Evolutionary conservation across 2,113 vertebrate genomes (phyloP).

Genomic region (Heteronetta atricapilla): DNA sequence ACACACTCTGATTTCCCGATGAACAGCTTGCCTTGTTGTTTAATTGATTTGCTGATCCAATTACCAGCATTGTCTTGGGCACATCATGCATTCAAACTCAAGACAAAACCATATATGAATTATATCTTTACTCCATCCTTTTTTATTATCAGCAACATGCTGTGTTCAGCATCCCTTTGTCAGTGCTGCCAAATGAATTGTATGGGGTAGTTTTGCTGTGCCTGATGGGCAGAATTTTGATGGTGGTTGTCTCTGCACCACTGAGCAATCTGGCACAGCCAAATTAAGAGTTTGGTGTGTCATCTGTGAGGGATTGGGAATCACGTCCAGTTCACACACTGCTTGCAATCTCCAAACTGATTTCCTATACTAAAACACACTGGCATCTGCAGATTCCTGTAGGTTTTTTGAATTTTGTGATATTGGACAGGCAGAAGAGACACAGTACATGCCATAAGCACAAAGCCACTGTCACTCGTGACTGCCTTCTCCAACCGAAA

Average conservation of each 20-base stretch:
- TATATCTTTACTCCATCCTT: background rate
- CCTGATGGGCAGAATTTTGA: background rate
- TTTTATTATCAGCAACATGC: background rate
- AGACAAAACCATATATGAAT: rapidly evolving
- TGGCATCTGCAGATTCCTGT: background rate
- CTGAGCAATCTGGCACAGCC: background rate
- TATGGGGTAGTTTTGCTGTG: rapidly evolving
- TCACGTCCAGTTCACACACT: background rate
- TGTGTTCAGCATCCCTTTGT: rapidly evolving
- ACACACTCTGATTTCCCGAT: background rate
- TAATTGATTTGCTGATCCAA: background rate
- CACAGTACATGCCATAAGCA: background rate
- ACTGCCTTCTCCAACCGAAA: background rate
- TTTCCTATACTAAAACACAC: background rate
- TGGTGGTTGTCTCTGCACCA: background rate
- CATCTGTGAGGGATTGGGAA: background rate
- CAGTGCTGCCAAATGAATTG: background rate
- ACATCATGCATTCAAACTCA: background rate
- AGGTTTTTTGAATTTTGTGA: background rate
- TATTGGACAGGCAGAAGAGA: background rate
- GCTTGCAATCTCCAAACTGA: background rate
- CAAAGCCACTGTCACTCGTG: rapidly evolving
- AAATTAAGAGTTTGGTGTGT: background rate
- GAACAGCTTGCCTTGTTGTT: background rate
- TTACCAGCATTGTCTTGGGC: background rate